Base-by-base conservation (phyloP, 2,797 vertebrate genomes). In the Hemitrygon akajei region DNA sequence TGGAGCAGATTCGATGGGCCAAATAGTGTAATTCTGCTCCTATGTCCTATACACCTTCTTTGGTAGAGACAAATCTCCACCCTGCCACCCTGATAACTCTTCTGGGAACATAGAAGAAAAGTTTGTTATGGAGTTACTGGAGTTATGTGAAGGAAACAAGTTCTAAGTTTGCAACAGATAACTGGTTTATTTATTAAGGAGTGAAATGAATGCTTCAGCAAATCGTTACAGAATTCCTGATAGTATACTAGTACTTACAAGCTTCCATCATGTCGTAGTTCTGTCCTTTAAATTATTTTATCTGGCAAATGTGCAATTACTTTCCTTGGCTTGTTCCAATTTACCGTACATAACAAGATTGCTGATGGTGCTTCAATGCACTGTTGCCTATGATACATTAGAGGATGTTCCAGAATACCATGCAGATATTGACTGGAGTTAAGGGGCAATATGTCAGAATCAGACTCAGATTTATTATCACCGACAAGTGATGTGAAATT, bases 101-200 rank as follows among this genome's bases (percentile, higher is more conserved):
- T 92, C 14, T 92, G 40, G 22, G 1, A 56, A 60, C 20, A 40
- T 91, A 20, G 20, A 11, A 27, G 34, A 6, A 37, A 75, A 47
- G 69, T 75, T 75, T 7, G 2, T 20, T 37, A 25, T 92, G 30
- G 4, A 14, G 7, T 92, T 75, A 30, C 71, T 40, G 40, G 37
- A 91, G 25, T 84, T 25, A 14, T 25, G 12, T 5, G 30, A 69
- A 89, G 30, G 37, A 27, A 92, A 71, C 2, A 40, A 71, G 3
- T 16, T 30, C 47, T 86, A 25, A 86, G 56, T 60, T 86, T 86
- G 82, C 25, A 86, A 82, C 2, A 37, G 77, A 80, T 80, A 14
- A 80, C 56, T 86, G 56, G 18, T 71, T 71, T 89, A 89, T 89
- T 89, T 89, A 66, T 34, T 91, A 71, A 91, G 66, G 34, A 27